phyloP scores from a whole-genome alignment of 1,140 invertebrate species.

The silkworm (Bombyx mori) region DNA sequence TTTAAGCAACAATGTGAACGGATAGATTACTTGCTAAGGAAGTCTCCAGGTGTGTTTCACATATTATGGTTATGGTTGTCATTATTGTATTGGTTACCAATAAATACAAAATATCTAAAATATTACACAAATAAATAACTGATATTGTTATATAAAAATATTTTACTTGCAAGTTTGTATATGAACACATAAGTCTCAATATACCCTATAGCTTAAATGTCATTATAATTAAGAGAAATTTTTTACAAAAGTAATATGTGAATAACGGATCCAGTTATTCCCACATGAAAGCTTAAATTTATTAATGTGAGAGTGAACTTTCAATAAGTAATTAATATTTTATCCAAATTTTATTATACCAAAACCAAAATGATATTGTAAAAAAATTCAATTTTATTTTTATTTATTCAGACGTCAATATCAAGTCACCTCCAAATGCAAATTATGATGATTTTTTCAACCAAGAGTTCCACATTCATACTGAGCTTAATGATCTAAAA shows the following conservation, averaged over 20 bases:
- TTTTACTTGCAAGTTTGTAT: too few relatives aligned
- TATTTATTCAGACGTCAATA: conserved; percentile 32
- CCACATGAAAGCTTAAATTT: background rate
- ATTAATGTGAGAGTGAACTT: background rate
- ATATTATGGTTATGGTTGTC: background rate
- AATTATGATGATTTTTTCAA: conserved; percentile 52
- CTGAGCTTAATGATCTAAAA: conserved; percentile 48
- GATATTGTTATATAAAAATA: too few relatives aligned
- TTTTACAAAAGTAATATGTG: too few relatives aligned
- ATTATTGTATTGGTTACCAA: too few relatives aligned
- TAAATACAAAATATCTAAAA: too few relatives aligned
- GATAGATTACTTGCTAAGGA: conserved; percentile 71
- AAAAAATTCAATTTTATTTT: background rate
- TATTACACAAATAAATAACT: too few relatives aligned
- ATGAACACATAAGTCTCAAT: too few relatives aligned
- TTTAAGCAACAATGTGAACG: conserved; percentile 77
- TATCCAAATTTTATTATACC: too few relatives aligned
- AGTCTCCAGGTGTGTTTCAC: conserved; percentile 55
- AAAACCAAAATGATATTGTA: too few relatives aligned
- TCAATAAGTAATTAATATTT: background rate
- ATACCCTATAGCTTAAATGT: too few relatives aligned
- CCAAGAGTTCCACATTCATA: conserved; percentile 53
- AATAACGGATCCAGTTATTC: too few relatives aligned
- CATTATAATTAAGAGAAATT: too few relatives aligned
- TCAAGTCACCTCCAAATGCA: conserved; percentile 29